These are phyloP conservation scores for Scaptomyza caliginosa DNA, from an alignment of 2,888 invertebrate genomes.

Conservation along the genomic window DNA sequence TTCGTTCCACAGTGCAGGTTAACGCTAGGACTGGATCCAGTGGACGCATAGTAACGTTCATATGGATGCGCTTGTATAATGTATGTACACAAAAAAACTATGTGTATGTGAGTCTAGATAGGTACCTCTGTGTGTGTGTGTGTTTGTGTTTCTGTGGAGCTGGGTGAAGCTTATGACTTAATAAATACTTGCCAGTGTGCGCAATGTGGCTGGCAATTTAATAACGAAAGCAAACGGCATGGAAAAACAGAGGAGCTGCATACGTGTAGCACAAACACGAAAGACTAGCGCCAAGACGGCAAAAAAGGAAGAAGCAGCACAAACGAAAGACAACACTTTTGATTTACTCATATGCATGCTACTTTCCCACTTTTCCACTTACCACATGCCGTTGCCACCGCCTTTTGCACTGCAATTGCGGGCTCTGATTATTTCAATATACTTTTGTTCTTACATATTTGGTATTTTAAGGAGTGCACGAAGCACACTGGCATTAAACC, in stretches of 20 bases:
- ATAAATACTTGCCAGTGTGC: constrained; percentile 72
- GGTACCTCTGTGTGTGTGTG: constrained; percentile 5
- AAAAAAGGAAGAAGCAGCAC: constrained; percentile 4
- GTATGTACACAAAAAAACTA: not conserved
- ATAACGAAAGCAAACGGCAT: constrained; percentile 71
- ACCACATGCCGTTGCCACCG: constrained; percentile 1
- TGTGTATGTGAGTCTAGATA: constrained; percentile 2
- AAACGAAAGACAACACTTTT: constrained; percentile 40
- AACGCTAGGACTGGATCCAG: constrained; percentile 17
- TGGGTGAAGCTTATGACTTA: constrained; percentile 68
- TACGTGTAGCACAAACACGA: not conserved
- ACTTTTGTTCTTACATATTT: not conserved
- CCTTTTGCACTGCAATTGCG: not conserved
- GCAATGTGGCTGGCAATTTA: constrained; percentile 76
- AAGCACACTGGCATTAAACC: not conserved
- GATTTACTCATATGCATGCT: constrained; percentile 55
- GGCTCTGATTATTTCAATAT: constrained; percentile 32
- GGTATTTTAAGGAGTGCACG: constrained; percentile 10
- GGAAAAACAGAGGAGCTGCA: constrained; percentile 29
- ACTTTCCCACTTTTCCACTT: constrained; percentile 7
- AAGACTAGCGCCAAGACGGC: not conserved
- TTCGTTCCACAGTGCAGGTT: constrained; percentile 21
- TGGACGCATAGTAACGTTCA: constrained; percentile 20
- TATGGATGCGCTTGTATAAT: constrained; percentile 20
- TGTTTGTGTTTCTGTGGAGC: constrained; percentile 5